Evolutionary conservation across 2,113 vertebrate species (phyloP), one percentile per base, ranked within the genome.

Genomic region (Manacus vitellinus): DNA sequence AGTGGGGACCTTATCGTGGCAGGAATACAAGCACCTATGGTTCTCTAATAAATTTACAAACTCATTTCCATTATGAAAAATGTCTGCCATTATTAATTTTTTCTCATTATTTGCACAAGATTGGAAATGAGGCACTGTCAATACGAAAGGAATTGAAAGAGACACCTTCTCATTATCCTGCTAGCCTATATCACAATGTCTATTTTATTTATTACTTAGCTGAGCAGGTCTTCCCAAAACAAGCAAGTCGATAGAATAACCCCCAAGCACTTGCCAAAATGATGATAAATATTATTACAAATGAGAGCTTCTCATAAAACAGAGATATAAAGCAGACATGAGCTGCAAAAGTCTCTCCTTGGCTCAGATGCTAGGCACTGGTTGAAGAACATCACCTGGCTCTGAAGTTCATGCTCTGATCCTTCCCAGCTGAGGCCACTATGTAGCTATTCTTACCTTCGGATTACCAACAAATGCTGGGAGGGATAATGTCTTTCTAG

Each of bases 241-340:
- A 70, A 79, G 75, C 6, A 73, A 91, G 51, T 15, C 86, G 58
- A 79, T 44, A 85, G 88, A 85, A 81, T 90, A 85, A 91, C 59
- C 73, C 80, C 8, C 43, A 70, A 47, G 66, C 25, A 77, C n/a
- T 80, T 85, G 74, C 31, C 80, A 71, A 74, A 78, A 95, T 51
- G 27, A 82, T 51, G 61, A 71, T 67, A 92, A 97, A 81, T 81
- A 51, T 68, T 89, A 75, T 94, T 97, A 88, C 25, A 72, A 97
- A 85, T 33, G 58, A 39, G 10, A 77, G 62, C 31, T 76, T 81
- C 91, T 94, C 90, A 85, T 56, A 90, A 73, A 97, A 82, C 55
- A 56, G 72, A 81, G 54, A 31, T 81, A 77, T 72, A 92, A 54
- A 81, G 8, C 55, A 93, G 70, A 91, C 41, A 62, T 11, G 15